Conservation (phyloP, 1,140 invertebrate species). For the Papilio dardanus region DNA sequence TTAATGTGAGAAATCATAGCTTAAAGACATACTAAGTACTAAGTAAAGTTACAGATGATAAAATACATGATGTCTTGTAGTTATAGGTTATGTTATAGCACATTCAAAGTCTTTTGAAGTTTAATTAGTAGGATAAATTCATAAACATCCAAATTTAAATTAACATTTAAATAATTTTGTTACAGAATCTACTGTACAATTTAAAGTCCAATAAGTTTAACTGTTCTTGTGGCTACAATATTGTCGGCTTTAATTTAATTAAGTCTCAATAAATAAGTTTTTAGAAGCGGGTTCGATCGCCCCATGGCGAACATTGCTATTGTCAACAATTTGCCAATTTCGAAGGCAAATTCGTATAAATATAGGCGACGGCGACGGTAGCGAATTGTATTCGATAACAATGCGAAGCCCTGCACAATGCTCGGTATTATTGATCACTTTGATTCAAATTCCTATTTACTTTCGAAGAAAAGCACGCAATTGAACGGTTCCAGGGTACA, state of each 20-base stretch:
- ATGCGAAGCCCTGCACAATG: constrained; percentile 53
- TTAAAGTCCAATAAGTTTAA: not conserved
- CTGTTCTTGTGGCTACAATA: not conserved
- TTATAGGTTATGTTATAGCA: no score
- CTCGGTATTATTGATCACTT: constrained; percentile 48
- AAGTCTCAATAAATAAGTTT: not conserved
- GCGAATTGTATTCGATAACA: constrained; percentile 46
- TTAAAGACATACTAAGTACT: no score
- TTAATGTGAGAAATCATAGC: no score
- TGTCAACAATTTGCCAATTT: constrained; percentile 35
- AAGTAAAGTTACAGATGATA: no score
- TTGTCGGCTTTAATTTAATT: not conserved
- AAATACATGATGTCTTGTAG: no score
- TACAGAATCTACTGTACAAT: not conserved
- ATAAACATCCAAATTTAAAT: not conserved
- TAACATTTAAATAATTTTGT: not conserved
- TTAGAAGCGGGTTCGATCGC: not conserved
- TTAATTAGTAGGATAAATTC: no score
- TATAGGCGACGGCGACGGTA: constrained; percentile 33
- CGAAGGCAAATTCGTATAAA: constrained; percentile 41
- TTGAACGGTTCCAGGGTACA: constrained; percentile 45
- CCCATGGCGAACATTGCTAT: not conserved
- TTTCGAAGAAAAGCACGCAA: constrained; percentile 49
- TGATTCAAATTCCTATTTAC: constrained; percentile 43
- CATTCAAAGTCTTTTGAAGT: no score